Percentiles rank a stretch among this genome's conserved stretches.
phyloP scores from a whole-genome alignment of 2,888 invertebrate genomes.

The Sphinx pinastri region DNA sequence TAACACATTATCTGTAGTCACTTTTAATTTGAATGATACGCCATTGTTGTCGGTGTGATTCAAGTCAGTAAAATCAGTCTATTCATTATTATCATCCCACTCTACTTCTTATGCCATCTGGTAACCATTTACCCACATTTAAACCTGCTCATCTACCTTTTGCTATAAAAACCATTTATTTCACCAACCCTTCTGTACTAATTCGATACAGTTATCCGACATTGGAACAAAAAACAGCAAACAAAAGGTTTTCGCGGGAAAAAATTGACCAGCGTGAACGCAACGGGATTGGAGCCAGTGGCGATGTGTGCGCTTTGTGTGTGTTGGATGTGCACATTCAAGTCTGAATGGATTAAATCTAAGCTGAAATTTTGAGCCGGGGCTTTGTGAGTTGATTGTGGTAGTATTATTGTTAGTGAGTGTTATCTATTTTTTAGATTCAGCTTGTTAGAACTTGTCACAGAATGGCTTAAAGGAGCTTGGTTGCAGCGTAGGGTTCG shows the following conservation, averaged over 20 bases:
- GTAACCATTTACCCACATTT: too few species aligned
- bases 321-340: neutral
- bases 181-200: constrained; percentile 1
- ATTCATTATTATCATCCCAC: too few species aligned
- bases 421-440: neutral
- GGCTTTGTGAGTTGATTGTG: neutral
- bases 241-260: constrained; percentile 37
- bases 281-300: constrained; percentile 25
- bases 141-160: neutral
- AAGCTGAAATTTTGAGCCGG: neutral
- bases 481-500: too few species aligned
- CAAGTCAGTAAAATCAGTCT: too few species aligned
- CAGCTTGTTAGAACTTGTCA: neutral
- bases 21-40: too few species aligned
- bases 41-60: too few species aligned
- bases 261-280: constrained; percentile 34
- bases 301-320: constrained; percentile 1
- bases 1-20: too few species aligned
- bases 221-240: constrained; percentile 35
- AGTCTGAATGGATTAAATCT: constrained; percentile 17
- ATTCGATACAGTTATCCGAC: constrained; percentile 30
- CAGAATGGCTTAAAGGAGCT: too few species aligned
- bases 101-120: too few species aligned
- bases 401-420: neutral
- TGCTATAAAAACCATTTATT: too few species aligned